A percentile compares a stretch with the other conserved stretches of the same genome.
Evolutionary conservation across 2,113 vertebrate species (phyloP).

Genomic region (Erythrolamprus reginae): DNA sequence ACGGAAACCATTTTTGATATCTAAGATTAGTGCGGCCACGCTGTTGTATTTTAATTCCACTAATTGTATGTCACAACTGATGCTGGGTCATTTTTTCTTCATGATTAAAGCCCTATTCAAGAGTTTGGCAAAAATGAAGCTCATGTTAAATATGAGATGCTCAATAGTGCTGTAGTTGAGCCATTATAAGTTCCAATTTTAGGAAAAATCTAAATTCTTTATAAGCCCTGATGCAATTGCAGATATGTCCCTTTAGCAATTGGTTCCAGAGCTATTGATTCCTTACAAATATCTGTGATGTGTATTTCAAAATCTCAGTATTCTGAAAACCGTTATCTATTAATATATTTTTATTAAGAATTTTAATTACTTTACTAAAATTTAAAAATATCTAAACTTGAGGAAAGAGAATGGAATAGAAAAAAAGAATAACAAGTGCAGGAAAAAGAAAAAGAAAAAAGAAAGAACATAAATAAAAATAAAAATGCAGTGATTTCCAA

Average conservation of each 20-base stretch:
- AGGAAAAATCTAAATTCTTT: neutral
- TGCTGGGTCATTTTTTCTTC: neutral
- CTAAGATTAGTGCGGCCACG: neutral
- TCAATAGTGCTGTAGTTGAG: neutral
- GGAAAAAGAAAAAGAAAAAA: neutral
- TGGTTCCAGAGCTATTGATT: neutral
- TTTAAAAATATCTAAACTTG: neutral
- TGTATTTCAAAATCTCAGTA: neutral
- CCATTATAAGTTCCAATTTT: neutral
- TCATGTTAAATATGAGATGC: neutral
- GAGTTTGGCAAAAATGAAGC: neutral
- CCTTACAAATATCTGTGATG: neutral
- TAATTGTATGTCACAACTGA: neutral
- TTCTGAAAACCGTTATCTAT: neutral
- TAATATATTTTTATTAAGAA: neutral
- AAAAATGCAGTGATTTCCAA: neutral
- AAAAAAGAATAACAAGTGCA: neutral
- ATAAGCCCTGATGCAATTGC: neutral
- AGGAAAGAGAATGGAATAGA: neutral
- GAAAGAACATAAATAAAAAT: neutral
- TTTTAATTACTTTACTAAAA: neutral
- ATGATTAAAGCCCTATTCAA: neutral
- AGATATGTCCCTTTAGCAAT: neutral
- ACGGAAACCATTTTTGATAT: neutral
- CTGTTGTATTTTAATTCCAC: neutral